Evolutionary conservation across 2,113 vertebrate genomes (phyloP).

Genomic region (Amphilophus citrinellus): DNA sequence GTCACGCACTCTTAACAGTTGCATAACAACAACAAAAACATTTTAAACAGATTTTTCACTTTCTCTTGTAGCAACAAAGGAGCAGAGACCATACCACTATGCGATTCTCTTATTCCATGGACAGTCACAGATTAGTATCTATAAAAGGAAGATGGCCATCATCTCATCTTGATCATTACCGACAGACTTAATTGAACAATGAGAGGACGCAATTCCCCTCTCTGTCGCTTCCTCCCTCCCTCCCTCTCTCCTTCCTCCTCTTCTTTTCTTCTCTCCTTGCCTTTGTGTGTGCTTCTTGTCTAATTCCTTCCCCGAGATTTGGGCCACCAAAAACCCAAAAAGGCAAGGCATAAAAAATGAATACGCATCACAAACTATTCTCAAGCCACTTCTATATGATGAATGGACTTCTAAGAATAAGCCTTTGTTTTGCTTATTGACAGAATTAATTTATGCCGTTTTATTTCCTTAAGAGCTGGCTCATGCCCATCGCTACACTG

Average conservation of each 20-base stretch:
- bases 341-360: slow-evolving; percentile 60
- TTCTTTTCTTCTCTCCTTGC: slow-evolving; percentile 46
- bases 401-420: slow-evolving; percentile 71
- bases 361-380: slow-evolving; percentile 58
- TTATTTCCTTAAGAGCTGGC: slow-evolving; percentile 72
- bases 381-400: slow-evolving; percentile 59
- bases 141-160: slow-evolving; percentile 79
- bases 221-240: slow-evolving; percentile 57
- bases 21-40: slow-evolving; percentile 43
- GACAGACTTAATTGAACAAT: slow-evolving; percentile 88
- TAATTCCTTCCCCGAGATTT: slow-evolving; percentile 76
- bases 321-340: slow-evolving; percentile 58
- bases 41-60: slow-evolving; percentile 34
- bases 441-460: slow-evolving; percentile 72
- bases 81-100: slow-evolving; percentile 17
- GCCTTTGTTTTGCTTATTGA: slow-evolving; percentile 71
- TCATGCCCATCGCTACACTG: slow-evolving; percentile 56
- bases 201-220: slow-evolving; percentile 91
- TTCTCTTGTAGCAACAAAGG: slow-evolving; percentile 36
- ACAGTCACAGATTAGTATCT: slow-evolving; percentile 74
- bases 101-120: slow-evolving; percentile 52
- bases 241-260: slow-evolving; percentile 33
- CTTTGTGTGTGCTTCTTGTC: slow-evolving; percentile 86
- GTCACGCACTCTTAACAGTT: slow-evolving; percentile 43
- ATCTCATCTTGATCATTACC: slow-evolving; percentile 83